Conservation (phyloP, 1,140 invertebrate genomes). For the Oryctes rhinoceros region DNA sequence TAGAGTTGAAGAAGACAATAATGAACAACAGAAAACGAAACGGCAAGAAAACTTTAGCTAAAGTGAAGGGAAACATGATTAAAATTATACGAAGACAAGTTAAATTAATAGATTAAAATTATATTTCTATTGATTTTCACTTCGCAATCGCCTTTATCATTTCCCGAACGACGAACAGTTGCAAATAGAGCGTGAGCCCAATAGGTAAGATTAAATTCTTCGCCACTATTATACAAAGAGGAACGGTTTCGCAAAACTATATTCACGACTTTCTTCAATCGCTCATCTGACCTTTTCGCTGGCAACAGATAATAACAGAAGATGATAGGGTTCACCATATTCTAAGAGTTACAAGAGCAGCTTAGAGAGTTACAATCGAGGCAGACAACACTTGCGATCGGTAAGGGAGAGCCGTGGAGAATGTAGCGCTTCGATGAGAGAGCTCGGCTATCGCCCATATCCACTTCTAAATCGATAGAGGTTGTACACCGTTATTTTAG, state of each 20-base stretch:
- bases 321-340: constrained; percentile 27
- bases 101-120: too few species aligned
- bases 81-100: too few species aligned
- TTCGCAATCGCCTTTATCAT: too few species aligned
- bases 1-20: too few species aligned
- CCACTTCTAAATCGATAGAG: background rate
- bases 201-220: background rate
- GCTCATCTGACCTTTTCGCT: background rate
- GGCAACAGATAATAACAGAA: constrained; percentile 22
- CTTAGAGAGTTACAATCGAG: background rate
- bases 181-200: too few species aligned
- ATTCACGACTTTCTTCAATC: background rate
- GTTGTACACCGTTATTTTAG: background rate
- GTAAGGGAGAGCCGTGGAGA: background rate
- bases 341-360: constrained; percentile 11
- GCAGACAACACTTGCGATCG: background rate
- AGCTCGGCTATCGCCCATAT: background rate
- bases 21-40: too few species aligned
- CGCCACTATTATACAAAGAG: background rate
- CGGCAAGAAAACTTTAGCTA: too few species aligned
- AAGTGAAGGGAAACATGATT: too few species aligned
- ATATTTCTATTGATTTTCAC: too few species aligned
- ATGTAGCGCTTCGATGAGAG: background rate
- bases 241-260: background rate
- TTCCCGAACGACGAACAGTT: too few species aligned